These are phyloP conservation scores for Odontophorus gujanensis DNA, from an alignment of 2,113 vertebrate species.

Conservation along the genomic window DNA sequence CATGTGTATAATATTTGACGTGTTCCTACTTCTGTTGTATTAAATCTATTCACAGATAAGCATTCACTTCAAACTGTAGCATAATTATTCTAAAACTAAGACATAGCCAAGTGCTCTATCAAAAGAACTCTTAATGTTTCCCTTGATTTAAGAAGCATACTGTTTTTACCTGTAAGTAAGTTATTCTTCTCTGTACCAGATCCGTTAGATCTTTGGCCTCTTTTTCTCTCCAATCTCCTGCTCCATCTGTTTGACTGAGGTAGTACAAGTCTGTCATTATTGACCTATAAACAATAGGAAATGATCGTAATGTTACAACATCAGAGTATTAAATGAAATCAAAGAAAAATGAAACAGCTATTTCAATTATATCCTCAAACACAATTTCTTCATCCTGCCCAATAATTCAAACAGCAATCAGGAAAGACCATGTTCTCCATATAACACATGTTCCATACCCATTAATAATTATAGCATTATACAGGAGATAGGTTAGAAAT, in stretches of 20 bases:
- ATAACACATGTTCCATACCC: neutral
- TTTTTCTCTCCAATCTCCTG: conserved; percentile 93
- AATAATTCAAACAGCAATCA: neutral
- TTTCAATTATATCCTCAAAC: neutral
- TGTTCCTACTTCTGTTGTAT: neutral
- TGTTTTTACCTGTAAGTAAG: conserved; percentile 92
- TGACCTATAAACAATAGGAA: conserved; percentile 79
- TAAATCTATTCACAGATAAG: neutral
- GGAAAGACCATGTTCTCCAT: neutral
- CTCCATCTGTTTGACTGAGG: conserved; percentile 98
- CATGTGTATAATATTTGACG: neutral
- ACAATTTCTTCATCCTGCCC: neutral
- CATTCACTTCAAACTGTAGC: neutral
- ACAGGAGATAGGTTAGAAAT: neutral
- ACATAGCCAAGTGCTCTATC: neutral
- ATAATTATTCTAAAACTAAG: neutral
- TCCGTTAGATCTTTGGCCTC: conserved; percentile 96
- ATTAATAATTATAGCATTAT: neutral
- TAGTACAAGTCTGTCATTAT: conserved; percentile 98
- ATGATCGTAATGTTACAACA: neutral
- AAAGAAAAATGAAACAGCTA: neutral
- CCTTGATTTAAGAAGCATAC: neutral
- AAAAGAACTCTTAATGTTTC: neutral
- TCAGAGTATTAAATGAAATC: neutral
- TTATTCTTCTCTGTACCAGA: conserved; percentile 96